Percentiles rank a stretch among this genome's conserved stretches.
phyloP scores from a whole-genome alignment of 2,797 vertebrate species.

The Eulemur mongoz region DNA sequence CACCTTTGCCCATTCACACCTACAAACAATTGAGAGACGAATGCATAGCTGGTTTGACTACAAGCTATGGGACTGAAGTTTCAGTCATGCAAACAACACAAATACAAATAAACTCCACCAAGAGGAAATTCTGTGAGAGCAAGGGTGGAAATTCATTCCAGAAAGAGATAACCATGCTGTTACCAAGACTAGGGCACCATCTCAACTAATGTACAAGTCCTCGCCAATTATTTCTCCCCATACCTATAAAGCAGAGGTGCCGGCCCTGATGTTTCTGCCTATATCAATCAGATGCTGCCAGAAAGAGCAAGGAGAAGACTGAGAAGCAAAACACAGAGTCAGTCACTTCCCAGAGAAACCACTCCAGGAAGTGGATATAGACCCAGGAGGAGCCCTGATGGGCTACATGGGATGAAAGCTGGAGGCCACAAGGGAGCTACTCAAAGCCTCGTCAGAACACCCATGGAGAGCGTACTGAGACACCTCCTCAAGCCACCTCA shows the following conservation, averaged over 20 bases:
- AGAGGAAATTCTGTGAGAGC: neutral
- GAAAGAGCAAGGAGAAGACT: neutral
- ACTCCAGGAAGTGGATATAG: neutral
- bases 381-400: neutral
- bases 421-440: neutral
- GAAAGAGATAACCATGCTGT: neutral
- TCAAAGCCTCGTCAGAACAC: neutral
- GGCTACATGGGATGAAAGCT: neutral
- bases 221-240: neutral
- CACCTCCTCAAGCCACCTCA: neutral
- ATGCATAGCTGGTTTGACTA: neutral
- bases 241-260: neutral
- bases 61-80: neutral
- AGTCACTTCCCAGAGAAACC: neutral
- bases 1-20: neutral
- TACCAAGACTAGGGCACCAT: neutral
- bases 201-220: neutral
- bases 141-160: neutral
- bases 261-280: neutral
- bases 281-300: neutral
- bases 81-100: neutral
- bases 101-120: neutral
- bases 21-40: neutral
- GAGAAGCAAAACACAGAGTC: neutral
- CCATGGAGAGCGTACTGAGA: rapidly evolving